Base-by-base conservation (phyloP, 2,797 vertebrate species). In the Galago senegalensis region DNA sequence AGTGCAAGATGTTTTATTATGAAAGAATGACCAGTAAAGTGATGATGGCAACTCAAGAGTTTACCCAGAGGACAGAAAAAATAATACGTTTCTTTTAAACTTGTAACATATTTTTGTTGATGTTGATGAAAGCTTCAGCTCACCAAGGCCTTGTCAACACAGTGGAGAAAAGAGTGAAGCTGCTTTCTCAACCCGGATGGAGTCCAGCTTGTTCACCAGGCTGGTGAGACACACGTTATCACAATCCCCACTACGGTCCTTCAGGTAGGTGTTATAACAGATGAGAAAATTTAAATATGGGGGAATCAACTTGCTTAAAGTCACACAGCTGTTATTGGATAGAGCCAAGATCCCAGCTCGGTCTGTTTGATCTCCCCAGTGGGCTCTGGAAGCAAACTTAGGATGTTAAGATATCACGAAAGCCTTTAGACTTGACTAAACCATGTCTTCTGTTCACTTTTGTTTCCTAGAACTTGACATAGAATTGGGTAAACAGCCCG, bases 141-240 rank as follows among this genome's bases (percentile, higher is more conserved):
- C 77, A 13, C 25, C 40, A 25, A 2, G 20, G 40, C 31, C 73
- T 34, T 0, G 0, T 25, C 67, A 17, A 17, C 0, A 56, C 70
- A 37, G 5, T 0, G 21, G 37, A 53, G 84, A 58, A 63, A 75
- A 31, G 34, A 49, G 29, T 5, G 34, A 69, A 25, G 2, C 17
- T 3, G 8, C 46, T n/a, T 56, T 53, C 73, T 85, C 14, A 23
- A 6, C 2, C 4, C 16, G 2, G 11, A 1, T 1, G 0, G 10
- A 29, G 1, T 72, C 17, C 56, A 23, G n/a, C n/a, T 27, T 34
- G 21, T 8, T 72, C 31, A 5, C 29, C 29, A 12, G 37, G n/a
- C 43, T 14, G 49, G 46, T 5, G n/a, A 75, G 25, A 20, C 67
- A 20, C 7, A 21, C 23, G 16, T n/a, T 16, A 2, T 20, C n/a